Evolutionary conservation across 2,888 invertebrate genomes (phyloP).

Genomic region (Orthosia gothica): DNA sequence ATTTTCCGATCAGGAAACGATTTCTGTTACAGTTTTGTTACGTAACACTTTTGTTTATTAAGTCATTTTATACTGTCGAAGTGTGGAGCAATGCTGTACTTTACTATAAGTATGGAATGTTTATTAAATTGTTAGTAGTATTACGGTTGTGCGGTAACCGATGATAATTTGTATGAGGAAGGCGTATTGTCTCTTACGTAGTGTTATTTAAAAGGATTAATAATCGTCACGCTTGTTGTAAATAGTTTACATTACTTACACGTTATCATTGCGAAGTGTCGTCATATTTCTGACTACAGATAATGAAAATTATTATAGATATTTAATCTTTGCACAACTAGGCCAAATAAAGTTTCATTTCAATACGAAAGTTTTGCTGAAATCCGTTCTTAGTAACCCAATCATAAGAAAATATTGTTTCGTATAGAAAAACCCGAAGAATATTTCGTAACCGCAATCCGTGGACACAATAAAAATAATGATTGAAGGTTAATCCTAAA

Average conservation of each 20-base stretch:
- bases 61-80: slow-evolving; percentile 64
- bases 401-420: background rate
- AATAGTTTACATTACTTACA: slow-evolving; percentile 1
- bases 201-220: slow-evolving; percentile 12
- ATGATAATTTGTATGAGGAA: slow-evolving; percentile 43
- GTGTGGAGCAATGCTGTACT: slow-evolving; percentile 48
- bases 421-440: slow-evolving; percentile 22
- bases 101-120: slow-evolving; percentile 47
- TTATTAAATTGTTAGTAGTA: slow-evolving; percentile 50
- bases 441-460: slow-evolving; percentile 28
- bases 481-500: slow-evolving; percentile 57
- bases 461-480: slow-evolving; percentile 27
- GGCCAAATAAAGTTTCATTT: slow-evolving; percentile 24
- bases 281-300: background rate
- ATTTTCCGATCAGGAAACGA: slow-evolving; percentile 67
- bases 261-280: background rate
- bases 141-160: slow-evolving; percentile 54
- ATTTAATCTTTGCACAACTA: slow-evolving; percentile 16
- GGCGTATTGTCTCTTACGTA: slow-evolving; percentile 22
- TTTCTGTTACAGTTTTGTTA: slow-evolving; percentile 70
- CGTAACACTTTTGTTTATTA: slow-evolving; percentile 70
- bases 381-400: slow-evolving; percentile 11
- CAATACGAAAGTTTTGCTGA: slow-evolving; percentile 29
- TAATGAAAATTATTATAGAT: background rate
- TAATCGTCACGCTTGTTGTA: slow-evolving; percentile 21